phyloP scores from a whole-genome alignment of 2,888 invertebrate species.

The Belgica antarctica region DNA sequence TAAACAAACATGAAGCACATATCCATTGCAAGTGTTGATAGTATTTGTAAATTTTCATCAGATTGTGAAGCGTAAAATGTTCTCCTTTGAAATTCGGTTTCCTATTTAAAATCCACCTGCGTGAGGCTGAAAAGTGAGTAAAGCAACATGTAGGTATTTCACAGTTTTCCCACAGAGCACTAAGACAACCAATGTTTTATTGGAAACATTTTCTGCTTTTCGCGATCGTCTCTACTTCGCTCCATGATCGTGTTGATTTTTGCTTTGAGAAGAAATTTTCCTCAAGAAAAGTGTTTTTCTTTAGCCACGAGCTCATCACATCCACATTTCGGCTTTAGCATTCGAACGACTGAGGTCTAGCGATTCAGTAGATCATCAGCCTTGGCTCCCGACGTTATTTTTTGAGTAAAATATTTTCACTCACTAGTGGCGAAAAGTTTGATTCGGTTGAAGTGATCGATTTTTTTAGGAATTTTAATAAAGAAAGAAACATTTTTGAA shows the following conservation, averaged over 20 bases:
- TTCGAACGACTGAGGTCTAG: slow-evolving; percentile 58
- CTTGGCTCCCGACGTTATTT: slow-evolving; percentile 54
- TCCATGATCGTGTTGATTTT: slow-evolving; percentile 42
- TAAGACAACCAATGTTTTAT: slow-evolving; percentile 14
- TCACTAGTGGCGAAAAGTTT: slow-evolving; percentile 51
- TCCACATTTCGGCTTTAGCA: slow-evolving; percentile 46
- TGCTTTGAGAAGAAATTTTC: slow-evolving; percentile 31
- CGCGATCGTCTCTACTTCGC: slow-evolving; percentile 27
- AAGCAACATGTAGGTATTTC: slow-evolving; percentile 1
- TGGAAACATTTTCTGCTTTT: slow-evolving; percentile 32
- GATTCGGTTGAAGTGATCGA: slow-evolving; percentile 46
- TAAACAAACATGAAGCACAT: slow-evolving; percentile 1
- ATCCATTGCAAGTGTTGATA: background rate
- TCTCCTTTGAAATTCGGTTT: background rate
- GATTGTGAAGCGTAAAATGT: background rate
- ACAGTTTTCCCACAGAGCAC: slow-evolving; percentile 13
- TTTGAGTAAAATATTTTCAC: slow-evolving; percentile 43
- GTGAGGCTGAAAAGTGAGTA: slow-evolving; percentile 20
- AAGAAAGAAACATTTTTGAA: slow-evolving; percentile 32
- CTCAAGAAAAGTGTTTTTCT: slow-evolving; percentile 30
- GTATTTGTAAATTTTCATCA: background rate
- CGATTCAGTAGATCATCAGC: slow-evolving; percentile 58
- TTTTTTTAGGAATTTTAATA: slow-evolving; percentile 26
- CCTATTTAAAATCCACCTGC: slow-evolving; percentile 44
- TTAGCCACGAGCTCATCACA: slow-evolving; percentile 25